phyloP scores from a whole-genome alignment of 2,113 vertebrate genomes.

The Agelaius tricolor region DNA sequence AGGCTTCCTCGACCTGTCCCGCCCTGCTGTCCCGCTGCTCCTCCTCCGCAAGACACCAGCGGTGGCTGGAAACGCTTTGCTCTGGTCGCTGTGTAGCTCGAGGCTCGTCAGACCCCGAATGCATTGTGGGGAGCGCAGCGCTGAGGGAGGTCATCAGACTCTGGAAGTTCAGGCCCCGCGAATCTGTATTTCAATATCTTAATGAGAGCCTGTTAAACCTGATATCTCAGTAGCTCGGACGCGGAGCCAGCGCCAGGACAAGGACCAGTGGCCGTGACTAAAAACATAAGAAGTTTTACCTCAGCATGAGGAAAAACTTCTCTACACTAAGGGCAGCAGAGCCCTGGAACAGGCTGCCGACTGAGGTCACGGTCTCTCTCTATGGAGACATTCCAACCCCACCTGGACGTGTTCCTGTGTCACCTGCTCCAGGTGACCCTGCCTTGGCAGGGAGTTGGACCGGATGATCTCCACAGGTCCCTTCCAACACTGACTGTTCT shows the following conservation, averaged over 20 bases:
- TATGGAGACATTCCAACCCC: neutral
- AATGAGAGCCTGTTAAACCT: accelerated
- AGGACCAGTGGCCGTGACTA: too few relatives aligned
- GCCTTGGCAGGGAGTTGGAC: neutral
- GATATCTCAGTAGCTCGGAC: accelerated
- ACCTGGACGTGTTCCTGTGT: accelerated
- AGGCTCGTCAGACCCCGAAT: accelerated
- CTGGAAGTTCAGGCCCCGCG: accelerated
- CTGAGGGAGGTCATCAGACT: accelerated
- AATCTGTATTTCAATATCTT: accelerated
- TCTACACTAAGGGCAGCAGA: too few relatives aligned
- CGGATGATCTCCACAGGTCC: too few relatives aligned
- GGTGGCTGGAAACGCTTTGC: accelerated
- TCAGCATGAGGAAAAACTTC: neutral
- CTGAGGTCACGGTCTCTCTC: accelerated
- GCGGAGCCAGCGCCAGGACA: too few relatives aligned
- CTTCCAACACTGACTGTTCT: neutral
- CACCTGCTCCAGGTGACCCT: neutral
- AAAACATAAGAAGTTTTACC: neutral
- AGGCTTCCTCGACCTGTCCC: neutral
- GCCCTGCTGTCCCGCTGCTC: neutral
- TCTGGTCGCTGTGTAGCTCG: accelerated
- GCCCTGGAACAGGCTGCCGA: neutral
- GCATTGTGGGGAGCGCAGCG: accelerated
- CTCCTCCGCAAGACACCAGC: accelerated